Conservation (phyloP, 2,888 invertebrate genomes). For the Aphidoletes aphidimyza region DNA sequence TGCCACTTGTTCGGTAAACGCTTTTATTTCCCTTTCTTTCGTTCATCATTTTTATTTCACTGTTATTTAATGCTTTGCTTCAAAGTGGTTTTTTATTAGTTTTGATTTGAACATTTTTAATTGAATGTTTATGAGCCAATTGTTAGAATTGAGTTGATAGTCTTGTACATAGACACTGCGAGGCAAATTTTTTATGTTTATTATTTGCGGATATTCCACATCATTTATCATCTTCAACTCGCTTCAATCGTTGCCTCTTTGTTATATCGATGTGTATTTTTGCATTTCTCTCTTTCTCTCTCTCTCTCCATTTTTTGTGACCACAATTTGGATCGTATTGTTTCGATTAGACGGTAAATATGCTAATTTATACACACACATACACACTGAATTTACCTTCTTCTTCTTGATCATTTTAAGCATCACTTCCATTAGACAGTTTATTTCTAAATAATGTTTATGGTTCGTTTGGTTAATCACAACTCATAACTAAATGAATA, state of each 20-base stretch:
- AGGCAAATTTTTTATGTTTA: neutral
- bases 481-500: neutral
- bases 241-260: neutral
- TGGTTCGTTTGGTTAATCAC: neutral
- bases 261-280: neutral
- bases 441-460: neutral
- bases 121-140: neutral
- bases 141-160: neutral
- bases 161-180: neutral
- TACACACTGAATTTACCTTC: too few relatives aligned
- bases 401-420: neutral
- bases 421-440: neutral
- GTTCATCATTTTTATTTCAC: too few relatives aligned
- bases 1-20: neutral
- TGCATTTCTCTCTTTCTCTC: neutral
- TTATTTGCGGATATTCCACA: neutral
- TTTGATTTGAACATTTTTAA: conserved; percentile 1
- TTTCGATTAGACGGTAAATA: neutral
- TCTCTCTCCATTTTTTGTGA: neutral
- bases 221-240: neutral
- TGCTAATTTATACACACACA: conserved; percentile 3
- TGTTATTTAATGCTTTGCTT: neutral
- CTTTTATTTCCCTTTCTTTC: neutral
- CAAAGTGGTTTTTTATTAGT: conserved; percentile 20
- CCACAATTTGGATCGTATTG: neutral